Evolutionary conservation across 2,797 vertebrate genomes (phyloP).

Genomic region (Microctenopoma steveboyesi): DNA sequence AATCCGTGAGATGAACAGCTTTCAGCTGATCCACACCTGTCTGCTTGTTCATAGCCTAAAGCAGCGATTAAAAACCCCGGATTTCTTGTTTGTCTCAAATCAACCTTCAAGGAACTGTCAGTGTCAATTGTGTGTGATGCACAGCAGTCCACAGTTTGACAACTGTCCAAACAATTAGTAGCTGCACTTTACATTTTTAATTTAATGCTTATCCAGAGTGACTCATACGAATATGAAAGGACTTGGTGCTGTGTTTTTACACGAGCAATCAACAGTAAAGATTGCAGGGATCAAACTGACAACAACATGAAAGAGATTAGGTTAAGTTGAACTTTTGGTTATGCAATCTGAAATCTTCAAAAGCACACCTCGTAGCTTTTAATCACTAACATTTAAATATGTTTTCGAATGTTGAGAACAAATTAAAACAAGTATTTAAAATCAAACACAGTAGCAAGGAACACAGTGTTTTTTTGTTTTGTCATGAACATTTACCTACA

Average conservation of each 20-base stretch:
- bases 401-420: not conserved
- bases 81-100: constrained; percentile 38
- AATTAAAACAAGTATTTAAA: not conserved
- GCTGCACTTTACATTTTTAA: constrained; percentile 28
- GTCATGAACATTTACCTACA: not conserved
- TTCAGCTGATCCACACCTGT: constrained; percentile 42
- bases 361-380: not conserved
- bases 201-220: constrained; percentile 27
- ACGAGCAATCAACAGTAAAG: not conserved
- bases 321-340: too few species aligned
- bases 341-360: too few species aligned
- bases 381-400: not conserved
- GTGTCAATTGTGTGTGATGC: constrained; percentile 21
- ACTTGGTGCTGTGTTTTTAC: not conserved
- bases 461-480: not conserved
- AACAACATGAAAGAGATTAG: not conserved
- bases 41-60: constrained; percentile 60
- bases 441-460: not conserved
- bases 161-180: constrained; percentile 57
- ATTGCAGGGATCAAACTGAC: constrained; percentile 7
- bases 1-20: constrained; percentile 14
- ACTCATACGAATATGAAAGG: constrained; percentile 14
- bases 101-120: constrained; percentile 41
- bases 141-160: constrained; percentile 22
- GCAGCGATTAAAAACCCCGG: constrained; percentile 59